Evolutionary conservation across 2,888 invertebrate genomes (phyloP).

Genomic region (Cephus pulcher): DNA sequence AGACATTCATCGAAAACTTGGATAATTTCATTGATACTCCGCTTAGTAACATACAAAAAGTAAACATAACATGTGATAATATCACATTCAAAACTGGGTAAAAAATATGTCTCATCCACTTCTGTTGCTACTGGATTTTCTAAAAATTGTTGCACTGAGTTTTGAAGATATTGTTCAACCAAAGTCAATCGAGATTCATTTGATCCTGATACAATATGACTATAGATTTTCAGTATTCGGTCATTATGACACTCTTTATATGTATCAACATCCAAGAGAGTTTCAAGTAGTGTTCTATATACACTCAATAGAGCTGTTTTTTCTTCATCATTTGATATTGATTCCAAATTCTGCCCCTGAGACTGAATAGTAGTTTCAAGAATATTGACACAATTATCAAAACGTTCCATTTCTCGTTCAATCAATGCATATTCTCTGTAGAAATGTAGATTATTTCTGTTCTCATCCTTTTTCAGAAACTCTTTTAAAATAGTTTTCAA

Average conservation of each 20-base stretch:
- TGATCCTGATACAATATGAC: constrained; percentile 36
- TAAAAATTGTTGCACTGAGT: constrained; percentile 42
- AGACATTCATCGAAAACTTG: constrained; percentile 46
- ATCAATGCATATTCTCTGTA: constrained; percentile 75
- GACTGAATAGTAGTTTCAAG: constrained; percentile 68
- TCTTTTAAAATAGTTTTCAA: constrained; percentile 70
- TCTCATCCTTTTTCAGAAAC: constrained; percentile 69
- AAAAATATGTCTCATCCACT: constrained; percentile 58
- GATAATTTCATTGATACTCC: constrained; percentile 36
- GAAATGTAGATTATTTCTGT: constrained; percentile 71
- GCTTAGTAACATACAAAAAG: constrained; percentile 65
- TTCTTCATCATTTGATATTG: constrained; percentile 46
- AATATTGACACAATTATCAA: constrained; percentile 67
- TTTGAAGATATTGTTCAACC: constrained; percentile 46
- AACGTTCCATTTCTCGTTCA: constrained; percentile 70
- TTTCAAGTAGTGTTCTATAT: constrained; percentile 64
- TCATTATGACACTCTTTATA: constrained; percentile 35
- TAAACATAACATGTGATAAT: constrained; percentile 70
- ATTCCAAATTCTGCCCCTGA: constrained; percentile 44
- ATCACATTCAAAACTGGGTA: constrained; percentile 69
- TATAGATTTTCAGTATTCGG: constrained; percentile 40
- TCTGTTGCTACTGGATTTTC: constrained; percentile 27
- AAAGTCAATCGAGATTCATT: constrained; percentile 30
- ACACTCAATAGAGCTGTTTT: constrained; percentile 63
- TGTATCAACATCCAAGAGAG: constrained; percentile 41